Evolutionary conservation across 1,140 invertebrate genomes (phyloP).

Genomic region (Bombus pascuorum): DNA sequence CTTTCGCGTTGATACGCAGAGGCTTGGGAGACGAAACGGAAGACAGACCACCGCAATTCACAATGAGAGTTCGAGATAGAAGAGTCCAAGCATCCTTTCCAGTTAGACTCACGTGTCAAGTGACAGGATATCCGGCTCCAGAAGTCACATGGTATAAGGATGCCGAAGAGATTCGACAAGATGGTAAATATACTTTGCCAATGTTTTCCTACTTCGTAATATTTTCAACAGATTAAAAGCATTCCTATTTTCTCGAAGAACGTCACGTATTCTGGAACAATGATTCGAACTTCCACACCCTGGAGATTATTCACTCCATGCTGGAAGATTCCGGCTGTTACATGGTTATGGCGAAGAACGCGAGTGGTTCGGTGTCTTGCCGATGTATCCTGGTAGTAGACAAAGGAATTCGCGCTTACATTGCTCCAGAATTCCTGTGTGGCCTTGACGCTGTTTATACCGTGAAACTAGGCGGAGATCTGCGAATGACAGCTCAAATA

Average conservation of each 20-base stretch:
- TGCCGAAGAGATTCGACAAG: slow-evolving; percentile 83
- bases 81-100: slow-evolving; percentile 92
- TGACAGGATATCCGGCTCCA: slow-evolving; percentile 89
- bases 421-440: slow-evolving; percentile 89
- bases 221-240: too few relatives aligned
- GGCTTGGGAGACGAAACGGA: slow-evolving; percentile 60
- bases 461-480: slow-evolving; percentile 84
- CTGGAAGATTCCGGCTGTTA: slow-evolving; percentile 93
- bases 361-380: slow-evolving; percentile 92
- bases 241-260: slow-evolving; percentile 73
- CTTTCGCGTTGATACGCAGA: neutral
- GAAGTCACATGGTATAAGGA: slow-evolving; percentile 92
- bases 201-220: neutral
- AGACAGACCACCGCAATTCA: slow-evolving; percentile 90
- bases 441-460: slow-evolving; percentile 85
- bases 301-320: slow-evolving; percentile 91
- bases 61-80: slow-evolving; percentile 92
- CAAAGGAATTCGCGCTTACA: slow-evolving; percentile 91
- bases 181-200: slow-evolving; percentile 75
- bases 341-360: slow-evolving; percentile 90
- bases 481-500: slow-evolving; percentile 87
- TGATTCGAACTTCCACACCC: slow-evolving; percentile 89
- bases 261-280: slow-evolving; percentile 85
- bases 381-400: slow-evolving; percentile 91
- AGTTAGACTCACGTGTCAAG: slow-evolving; percentile 93